Evolutionary conservation across 92 coral and sea anemone species (phyloP), one percentile per base, ranked within the genome.

Genomic region (Paragorgia papillata): DNA sequence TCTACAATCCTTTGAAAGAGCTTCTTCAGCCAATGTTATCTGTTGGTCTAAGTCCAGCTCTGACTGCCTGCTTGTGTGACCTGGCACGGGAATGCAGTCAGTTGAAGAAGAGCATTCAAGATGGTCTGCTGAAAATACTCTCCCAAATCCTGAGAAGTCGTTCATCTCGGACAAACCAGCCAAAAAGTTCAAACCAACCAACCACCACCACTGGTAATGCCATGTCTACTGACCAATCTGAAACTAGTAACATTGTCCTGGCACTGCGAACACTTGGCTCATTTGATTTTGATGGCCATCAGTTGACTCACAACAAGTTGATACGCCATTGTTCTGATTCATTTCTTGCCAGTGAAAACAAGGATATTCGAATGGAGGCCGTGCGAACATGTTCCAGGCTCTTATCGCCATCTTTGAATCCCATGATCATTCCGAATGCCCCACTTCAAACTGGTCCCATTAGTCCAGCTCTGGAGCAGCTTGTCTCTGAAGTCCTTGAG

Each of bases 311-410:
- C 85, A 83, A 83, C 48, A 88, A 91, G 66, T 85, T 95, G 22
- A 97, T 95, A 34, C 86, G 99, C 0, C 96, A 95, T 49, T 95
- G 99, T 79, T 97, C 99, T 21, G 99, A 95, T 44, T 89, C 97
- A 8, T 95, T 95, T 66, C 89, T 95, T 54, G 97, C 97, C 67
- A 95, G 99, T 75, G 99, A 95, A 76, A 76, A 88, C 87, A 95
- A 95, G 73, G 99, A 95, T 70, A 92, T 91, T 27, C 90, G 99
- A 28, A 95, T 91, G 92, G 99, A 95, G 73, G 99, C 99, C 37
- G 97, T 95, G 24, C 86, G 99, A 79, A 95, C 99, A 28, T 95
- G 99, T 51, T 92, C 99, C 0, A 80, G 99, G 53, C 95, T 95
- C 24, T 86, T 95, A 9, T 86, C 97, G n/a, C 99, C 99, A 2